Evolutionary conservation across 2,797 vertebrate species (phyloP).

Genomic region (Phataginus tricuspis): DNA sequence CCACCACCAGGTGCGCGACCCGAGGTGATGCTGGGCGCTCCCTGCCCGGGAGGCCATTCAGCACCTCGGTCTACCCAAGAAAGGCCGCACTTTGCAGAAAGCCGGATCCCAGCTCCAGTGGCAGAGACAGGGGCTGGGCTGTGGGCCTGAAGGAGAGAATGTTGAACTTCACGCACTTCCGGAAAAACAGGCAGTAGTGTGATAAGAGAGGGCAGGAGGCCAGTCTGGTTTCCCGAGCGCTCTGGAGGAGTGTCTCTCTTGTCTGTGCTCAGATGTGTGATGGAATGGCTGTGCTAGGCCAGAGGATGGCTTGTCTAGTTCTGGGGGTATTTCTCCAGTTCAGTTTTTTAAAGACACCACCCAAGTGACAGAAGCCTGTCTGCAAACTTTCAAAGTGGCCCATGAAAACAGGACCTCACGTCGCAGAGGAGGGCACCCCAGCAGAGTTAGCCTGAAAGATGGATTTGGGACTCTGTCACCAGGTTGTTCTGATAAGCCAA

Average conservation of each 20-base stretch:
- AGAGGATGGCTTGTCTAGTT: no score
- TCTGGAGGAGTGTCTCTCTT: background rate
- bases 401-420: no score
- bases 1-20: background rate
- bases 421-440: fast-evolving
- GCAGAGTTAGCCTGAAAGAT: fast-evolving
- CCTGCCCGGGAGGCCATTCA: background rate
- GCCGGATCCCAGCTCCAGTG: background rate
- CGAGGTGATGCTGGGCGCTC: no score
- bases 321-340: background rate
- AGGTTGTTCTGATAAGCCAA: background rate
- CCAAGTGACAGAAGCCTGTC: background rate
- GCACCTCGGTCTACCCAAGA: background rate
- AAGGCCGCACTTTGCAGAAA: background rate
- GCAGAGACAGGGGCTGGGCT: no score
- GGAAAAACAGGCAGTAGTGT: background rate
- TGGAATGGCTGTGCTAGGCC: fast-evolving
- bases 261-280: background rate
- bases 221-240: background rate
- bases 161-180: background rate
- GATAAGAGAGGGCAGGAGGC: fast-evolving
- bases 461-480: fast-evolving
- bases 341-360: background rate
- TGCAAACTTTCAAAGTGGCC: background rate
- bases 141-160: background rate